Evolutionary conservation across 2,888 invertebrate species (phyloP), one percentile per base, ranked within the genome.

Genomic region (Leptinotarsa peninsularis): DNA sequence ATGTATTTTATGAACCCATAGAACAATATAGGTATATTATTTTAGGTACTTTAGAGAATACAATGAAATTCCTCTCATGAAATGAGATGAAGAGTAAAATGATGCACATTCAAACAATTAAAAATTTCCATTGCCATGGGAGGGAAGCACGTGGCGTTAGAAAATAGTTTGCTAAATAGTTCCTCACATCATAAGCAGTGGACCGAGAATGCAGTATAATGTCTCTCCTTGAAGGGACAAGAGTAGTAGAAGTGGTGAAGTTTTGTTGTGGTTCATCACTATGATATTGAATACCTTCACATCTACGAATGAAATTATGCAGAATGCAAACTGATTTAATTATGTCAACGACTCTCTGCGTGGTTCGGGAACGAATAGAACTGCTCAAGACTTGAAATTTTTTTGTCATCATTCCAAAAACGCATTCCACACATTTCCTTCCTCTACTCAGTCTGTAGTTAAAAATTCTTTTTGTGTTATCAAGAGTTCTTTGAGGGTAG

Each of bases 391-490:
- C 69, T 75, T 63, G 74, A 71, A 78, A 79, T 60, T 78, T 78
- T 67, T 76, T 43, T 21, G 74, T 68, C 77, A 75, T 74, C 76
- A 78, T 78, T 18, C 77, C 78, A 60, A 76, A 76, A 23, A 71
- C 33, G 50, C 77, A 77, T 71, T 74, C 78, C 33, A 78, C 66
- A 54, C 66, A 74, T 76, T 76, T 78, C 58, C 78, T 33, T 49
- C 50, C 76, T 66, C 76, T 43, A 49, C 72, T 63, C 67, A 75
- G 27, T 33, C 66, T 66, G 66, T 66, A 66, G 43, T 66, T 66
- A 43, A 33, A 66, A 43, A 66, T 66, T 66, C 56, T 54, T 27
- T 54, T 56, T 14, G 17, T 66, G 33, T 66, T 33, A 43, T 66
- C 18, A 14, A 66, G 7, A 66, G 7, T 43, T 33, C 14, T 66